Evolutionary conservation across 1,140 invertebrate species (phyloP), one percentile per base, ranked within the genome.

Genomic region (Callitettix versicolor): DNA sequence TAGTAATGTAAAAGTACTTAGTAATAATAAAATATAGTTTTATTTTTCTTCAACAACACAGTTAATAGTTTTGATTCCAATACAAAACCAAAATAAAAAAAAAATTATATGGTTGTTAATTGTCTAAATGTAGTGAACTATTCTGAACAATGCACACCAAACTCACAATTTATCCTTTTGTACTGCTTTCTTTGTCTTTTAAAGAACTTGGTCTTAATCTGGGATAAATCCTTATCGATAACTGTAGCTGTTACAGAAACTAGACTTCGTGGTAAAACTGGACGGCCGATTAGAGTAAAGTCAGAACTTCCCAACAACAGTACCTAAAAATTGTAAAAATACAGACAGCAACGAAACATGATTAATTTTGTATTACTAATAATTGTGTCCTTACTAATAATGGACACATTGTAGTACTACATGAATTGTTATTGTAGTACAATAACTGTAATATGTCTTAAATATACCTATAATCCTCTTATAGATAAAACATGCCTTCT

Each of bases 221-320:
- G 81, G 1, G 88, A 89, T 1, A 95, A 71, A 0, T 86, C 89
- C 69, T 95, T 95, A 59, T 93, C 91, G 44, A 96, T 83, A 5
- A 96, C 80, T 30, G 89, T 94, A 0, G 86, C 91, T 58, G 87
- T 80, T 1, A 96, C 76, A 46, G 75, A 71, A 0, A 91, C 86
- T 26, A 89, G 67, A 46, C 84, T 83, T 22, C 75, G 73, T 65
- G 87, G 82, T 7, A 95, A 69, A 14, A 95, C 58, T 0, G 92
- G 92, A 47, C 81, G 71, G 40, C 93, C 91, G 58, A 95, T 73
- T 1, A 95, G 65, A 6, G 89, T 86, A 60, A 95, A 95, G 68
- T 95, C 87, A 58, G 76, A 78, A n/a, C 81, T 78, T 1, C 88
- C 93, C 26, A 89, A 81, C 17, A 93, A 61, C 11, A 96, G 65